Conservation (phyloP, 2,113 vertebrate species). For the Talpa occidentalis region DNA sequence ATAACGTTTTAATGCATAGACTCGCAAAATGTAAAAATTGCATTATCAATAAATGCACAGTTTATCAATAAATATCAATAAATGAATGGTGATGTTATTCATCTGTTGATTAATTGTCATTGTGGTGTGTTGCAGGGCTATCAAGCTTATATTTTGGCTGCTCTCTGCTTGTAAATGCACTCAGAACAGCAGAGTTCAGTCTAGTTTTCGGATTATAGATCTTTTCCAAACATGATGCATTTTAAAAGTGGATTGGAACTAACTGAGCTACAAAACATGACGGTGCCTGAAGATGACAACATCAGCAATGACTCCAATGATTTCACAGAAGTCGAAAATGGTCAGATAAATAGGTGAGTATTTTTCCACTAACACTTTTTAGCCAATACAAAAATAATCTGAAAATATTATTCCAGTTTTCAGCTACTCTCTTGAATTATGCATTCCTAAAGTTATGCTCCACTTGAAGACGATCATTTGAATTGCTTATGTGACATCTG, state of each 20-base stretch:
- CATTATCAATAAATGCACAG: background rate
- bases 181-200: constrained; percentile 71
- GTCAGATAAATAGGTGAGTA: constrained; percentile 90
- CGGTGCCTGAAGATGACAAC: constrained; percentile 89
- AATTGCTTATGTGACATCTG: constrained; percentile 87
- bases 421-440: constrained; percentile 83
- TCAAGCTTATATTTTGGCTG: constrained; percentile 70
- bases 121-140: constrained; percentile 73
- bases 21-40: constrained; percentile 3
- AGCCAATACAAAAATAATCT: constrained; percentile 75
- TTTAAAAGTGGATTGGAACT: constrained; percentile 89
- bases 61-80: background rate
- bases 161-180: constrained; percentile 57
- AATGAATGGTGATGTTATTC: background rate
- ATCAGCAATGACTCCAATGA: constrained; percentile 90
- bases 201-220: constrained; percentile 53
- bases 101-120: constrained; percentile 5
- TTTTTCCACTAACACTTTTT: constrained; percentile 77
- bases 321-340: constrained; percentile 89
- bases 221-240: constrained; percentile 85
- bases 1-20: background rate
- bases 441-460: constrained; percentile 84
- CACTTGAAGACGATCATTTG: constrained; percentile 85
- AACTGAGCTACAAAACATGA: constrained; percentile 90
- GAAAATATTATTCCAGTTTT: constrained; percentile 82